Conservation (phyloP, 2,888 invertebrate species). For the Teinopalpus imperialis region DNA sequence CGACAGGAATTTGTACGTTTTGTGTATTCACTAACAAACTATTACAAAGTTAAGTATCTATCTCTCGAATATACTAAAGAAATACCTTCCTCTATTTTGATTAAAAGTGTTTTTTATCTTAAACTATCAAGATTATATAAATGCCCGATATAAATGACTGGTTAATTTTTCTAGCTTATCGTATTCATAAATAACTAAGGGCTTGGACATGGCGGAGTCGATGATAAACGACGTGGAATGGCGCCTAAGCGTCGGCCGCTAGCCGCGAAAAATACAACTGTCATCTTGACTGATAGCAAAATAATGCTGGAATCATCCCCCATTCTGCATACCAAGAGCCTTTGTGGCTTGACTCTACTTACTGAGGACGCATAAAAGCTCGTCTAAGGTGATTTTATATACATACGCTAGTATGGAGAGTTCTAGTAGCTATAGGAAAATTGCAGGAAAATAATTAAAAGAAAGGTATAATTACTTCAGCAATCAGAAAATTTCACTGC, state of each 20-base stretch:
- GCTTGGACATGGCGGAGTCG: conserved; percentile 58
- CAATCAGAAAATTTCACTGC: too few relatives aligned
- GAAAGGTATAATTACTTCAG: too few relatives aligned
- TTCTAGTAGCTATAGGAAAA: too few relatives aligned
- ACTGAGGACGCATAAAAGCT: conserved; percentile 57
- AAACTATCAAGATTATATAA: conserved; percentile 28
- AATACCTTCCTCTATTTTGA: too few relatives aligned
- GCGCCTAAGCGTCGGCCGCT: conserved; percentile 73
- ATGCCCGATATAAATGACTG: conserved; percentile 43
- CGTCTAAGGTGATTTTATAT: conserved; percentile 45
- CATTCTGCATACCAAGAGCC: conserved; percentile 69
- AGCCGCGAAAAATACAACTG: conserved; percentile 78
- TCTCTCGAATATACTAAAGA: too few relatives aligned
- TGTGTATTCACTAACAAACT: too few relatives aligned
- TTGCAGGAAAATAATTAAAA: too few relatives aligned
- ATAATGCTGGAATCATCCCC: conserved; percentile 72
- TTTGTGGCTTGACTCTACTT: conserved; percentile 64
- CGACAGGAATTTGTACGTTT: too few relatives aligned
- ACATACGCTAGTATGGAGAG: too few relatives aligned
- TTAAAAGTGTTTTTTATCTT: conserved; percentile 12
- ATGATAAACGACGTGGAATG: conserved; percentile 73
- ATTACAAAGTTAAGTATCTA: too few relatives aligned
- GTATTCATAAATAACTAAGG: conserved; percentile 65
- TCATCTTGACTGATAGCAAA: conserved; percentile 79
- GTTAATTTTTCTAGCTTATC: conserved; percentile 45